Base-by-base conservation (phyloP, 2,888 invertebrate species). In the Uropetala carovei region DNA sequence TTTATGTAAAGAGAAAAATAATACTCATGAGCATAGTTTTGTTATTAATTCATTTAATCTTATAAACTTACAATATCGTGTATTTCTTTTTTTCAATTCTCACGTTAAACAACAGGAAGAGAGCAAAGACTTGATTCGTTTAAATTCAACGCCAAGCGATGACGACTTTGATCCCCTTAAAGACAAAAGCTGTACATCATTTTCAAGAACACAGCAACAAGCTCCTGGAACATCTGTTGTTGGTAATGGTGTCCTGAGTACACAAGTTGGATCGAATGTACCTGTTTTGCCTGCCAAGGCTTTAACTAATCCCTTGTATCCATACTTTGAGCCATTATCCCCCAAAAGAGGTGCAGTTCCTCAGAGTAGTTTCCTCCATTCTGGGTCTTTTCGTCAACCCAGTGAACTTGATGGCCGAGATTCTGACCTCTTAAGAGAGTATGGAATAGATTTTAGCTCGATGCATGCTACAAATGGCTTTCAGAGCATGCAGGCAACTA, bases 151-250 rank as follows among this genome's bases (percentile, higher is more conserved):
- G 86, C 96, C 96, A 92, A 96, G 96, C 94, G 96, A 96, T 86
- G 97, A 97, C 93, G 97, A 97, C 94, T 97, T 97, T 93, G 97
- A 97, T 95, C 97, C 97, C 18, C 94, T 97, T 30, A 96, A 95
- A 93, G 95, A 96, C n/a, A 95, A 94, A 93, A 93, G 93, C 83
- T 59, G 59, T 92, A 92, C 91, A 93, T 93, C 93, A 93, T 86
- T 57, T 93, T 92, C 86, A 93, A 93, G 93, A 95, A 89, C 94
- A 94, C 91, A 89, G 82, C 64, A 59, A 58, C 27, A 58, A n/a
- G 13, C 56, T n/a, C 18, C 89, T 64, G 68, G 64, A n/a, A 16
- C 60, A 56, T 89, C 89, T 13, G 43, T 68, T 13, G 43, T 68
- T 8, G 89, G 64, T 43, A 89, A 89, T n/a, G 89, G 89, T 64